phyloP scores from a whole-genome alignment of 92 coral and sea anemone genomes.

The Heteractis magnifica region DNA sequence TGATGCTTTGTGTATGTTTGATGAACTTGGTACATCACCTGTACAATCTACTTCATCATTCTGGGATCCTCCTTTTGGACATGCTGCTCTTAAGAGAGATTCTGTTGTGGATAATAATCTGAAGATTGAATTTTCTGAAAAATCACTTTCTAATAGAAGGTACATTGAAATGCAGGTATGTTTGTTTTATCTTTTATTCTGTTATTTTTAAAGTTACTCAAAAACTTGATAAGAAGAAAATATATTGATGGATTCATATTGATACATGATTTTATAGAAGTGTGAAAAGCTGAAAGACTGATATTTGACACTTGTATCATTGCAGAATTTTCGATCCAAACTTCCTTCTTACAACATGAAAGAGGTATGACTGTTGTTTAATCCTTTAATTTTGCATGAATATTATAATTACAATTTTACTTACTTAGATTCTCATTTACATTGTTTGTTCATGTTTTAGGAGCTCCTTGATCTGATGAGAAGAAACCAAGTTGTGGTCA shows the following conservation, averaged over 20 bases:
- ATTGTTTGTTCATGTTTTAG: slow-evolving; percentile 32
- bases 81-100: slow-evolving; percentile 38
- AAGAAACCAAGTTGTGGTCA: slow-evolving; percentile 82
- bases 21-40: slow-evolving; percentile 29
- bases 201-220: too few species aligned
- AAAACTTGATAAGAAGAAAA: neutral
- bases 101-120: slow-evolving; percentile 37
- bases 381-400: neutral
- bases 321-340: slow-evolving; percentile 57
- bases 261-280: neutral
- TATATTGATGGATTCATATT: neutral
- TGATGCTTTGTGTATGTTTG: slow-evolving; percentile 34
- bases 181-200: neutral
- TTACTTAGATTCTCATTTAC: neutral
- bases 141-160: slow-evolving; percentile 24
- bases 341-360: slow-evolving; percentile 69
- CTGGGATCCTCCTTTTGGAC: slow-evolving; percentile 5
- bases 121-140: slow-evolving; percentile 33
- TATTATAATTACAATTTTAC: neutral
- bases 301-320: neutral
- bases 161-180: slow-evolving; percentile 68
- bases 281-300: neutral
- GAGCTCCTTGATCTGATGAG: slow-evolving; percentile 63
- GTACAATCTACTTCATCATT: neutral
- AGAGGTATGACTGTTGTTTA: slow-evolving; percentile 31